phyloP scores from a whole-genome alignment of 2,888 invertebrate genomes.

The Chironomus tentans region DNA sequence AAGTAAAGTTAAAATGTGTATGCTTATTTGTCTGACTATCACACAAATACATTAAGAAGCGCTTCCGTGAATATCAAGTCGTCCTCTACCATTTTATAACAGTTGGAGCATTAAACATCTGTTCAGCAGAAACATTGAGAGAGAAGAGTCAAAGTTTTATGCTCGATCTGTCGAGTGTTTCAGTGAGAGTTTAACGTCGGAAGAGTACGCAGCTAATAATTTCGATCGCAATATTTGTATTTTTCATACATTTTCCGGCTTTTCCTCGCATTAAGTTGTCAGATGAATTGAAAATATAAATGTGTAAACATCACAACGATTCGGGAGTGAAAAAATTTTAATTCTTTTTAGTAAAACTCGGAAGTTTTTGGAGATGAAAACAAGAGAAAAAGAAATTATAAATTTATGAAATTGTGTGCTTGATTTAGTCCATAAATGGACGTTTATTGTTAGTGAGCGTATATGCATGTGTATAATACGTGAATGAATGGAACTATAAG shows the following conservation, averaged over 20 bases:
- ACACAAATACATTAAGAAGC: background rate
- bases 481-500: conserved; percentile 12
- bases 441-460: conserved; percentile 5
- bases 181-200: conserved; percentile 21
- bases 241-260: conserved; percentile 17
- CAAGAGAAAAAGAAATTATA: background rate
- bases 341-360: background rate
- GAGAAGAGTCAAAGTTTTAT: background rate
- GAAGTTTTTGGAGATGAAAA: background rate
- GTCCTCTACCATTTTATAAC: background rate
- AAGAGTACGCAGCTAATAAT: background rate
- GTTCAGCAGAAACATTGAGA: background rate
- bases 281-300: background rate
- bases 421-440: conserved; percentile 21
- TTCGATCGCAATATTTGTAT: conserved; percentile 7
- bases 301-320: background rate
- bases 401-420: background rate
- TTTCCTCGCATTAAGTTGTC: conserved; percentile 21
- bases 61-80: background rate
- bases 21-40: background rate
- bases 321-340: no score
- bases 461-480: conserved; percentile 9
- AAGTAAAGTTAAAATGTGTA: background rate
- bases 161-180: background rate
- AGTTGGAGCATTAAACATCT: background rate